Percentiles rank a stretch among this genome's conserved stretches.
phyloP scores from a whole-genome alignment of 2,888 invertebrate genomes.

The Tetanocera ferruginea region DNA sequence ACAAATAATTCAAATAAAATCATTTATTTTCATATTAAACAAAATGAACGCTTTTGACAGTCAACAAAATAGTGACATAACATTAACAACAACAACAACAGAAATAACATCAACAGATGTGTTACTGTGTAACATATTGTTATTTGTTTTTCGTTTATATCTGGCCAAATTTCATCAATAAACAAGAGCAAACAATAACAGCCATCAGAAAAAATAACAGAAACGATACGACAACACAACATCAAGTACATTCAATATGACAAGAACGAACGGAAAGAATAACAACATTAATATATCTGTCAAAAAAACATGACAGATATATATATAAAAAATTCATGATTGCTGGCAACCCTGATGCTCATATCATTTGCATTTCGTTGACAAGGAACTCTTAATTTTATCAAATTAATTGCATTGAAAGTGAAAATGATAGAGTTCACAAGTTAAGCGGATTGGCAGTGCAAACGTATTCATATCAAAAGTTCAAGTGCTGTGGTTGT shows the following conservation, averaged over 20 bases:
- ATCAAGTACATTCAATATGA: not conserved
- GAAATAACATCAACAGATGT: not conserved
- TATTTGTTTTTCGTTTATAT: constrained; percentile 1
- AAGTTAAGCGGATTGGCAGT: constrained; percentile 12
- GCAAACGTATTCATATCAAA: not conserved
- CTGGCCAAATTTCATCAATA: constrained; percentile 19
- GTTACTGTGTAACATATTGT: not conserved
- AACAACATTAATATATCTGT: constrained; percentile 28
- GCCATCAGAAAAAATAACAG: not conserved
- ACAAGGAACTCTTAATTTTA: not conserved
- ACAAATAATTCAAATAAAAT: not conserved
- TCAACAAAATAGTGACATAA: not conserved
- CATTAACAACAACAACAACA: not conserved
- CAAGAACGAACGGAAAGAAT: constrained; percentile 1
- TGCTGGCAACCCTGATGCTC: not conserved
- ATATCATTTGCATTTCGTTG: not conserved
- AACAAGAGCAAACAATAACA: constrained; percentile 12
- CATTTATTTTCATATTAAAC: not conserved
- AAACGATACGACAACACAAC: not conserved
- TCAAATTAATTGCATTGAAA: constrained; percentile 27
- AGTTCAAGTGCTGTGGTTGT: not conserved
- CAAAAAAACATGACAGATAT: constrained; percentile 28
- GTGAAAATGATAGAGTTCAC: constrained; percentile 15
- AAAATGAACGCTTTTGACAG: constrained; percentile 21
- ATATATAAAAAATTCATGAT: not conserved